phyloP scores from a whole-genome alignment of 1,140 invertebrate genomes.

The Pseudomyrmex cubaensis region DNA sequence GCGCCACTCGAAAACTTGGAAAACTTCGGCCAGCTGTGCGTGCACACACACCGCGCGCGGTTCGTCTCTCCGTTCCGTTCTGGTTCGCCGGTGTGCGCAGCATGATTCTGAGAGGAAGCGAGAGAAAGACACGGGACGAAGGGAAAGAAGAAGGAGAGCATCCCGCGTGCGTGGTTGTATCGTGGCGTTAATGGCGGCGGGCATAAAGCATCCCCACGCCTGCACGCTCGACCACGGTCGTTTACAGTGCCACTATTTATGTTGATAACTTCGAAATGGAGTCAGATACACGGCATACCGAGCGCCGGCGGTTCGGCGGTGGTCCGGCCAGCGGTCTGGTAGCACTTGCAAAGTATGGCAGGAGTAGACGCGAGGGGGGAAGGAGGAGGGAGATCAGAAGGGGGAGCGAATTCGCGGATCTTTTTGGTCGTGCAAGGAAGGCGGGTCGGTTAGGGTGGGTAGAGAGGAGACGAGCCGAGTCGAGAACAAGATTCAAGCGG shows the following conservation, averaged over 20 bases:
- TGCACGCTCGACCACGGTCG: slow-evolving; percentile 68
- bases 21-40: slow-evolving; percentile 57
- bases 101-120: slow-evolving; percentile 3
- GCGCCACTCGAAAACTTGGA: slow-evolving; percentile 54
- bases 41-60: slow-evolving; percentile 9
- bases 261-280: slow-evolving; percentile 81
- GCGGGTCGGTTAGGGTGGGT: slow-evolving; percentile 41
- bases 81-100: slow-evolving; percentile 18
- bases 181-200: slow-evolving; percentile 70
- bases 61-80: slow-evolving; percentile 27
- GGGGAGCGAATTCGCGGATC: slow-evolving; percentile 67
- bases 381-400: neutral
- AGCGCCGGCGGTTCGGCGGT: slow-evolving; percentile 68
- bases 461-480: slow-evolving; percentile 74
- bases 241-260: slow-evolving; percentile 79
- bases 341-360: slow-evolving; percentile 79
- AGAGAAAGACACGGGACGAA: neutral
- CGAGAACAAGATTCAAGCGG: slow-evolving; percentile 84
- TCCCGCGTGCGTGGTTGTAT: slow-evolving; percentile 58
- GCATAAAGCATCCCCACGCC: slow-evolving; percentile 67
- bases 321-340: slow-evolving; percentile 72
- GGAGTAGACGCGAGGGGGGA: neutral
- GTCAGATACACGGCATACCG: slow-evolving; percentile 76
- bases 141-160: neutral
- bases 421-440: slow-evolving; percentile 76